These are phyloP conservation scores for Gastrophysa polygoni DNA, from an alignment of 2,888 invertebrate genomes.

Conservation along the genomic window DNA sequence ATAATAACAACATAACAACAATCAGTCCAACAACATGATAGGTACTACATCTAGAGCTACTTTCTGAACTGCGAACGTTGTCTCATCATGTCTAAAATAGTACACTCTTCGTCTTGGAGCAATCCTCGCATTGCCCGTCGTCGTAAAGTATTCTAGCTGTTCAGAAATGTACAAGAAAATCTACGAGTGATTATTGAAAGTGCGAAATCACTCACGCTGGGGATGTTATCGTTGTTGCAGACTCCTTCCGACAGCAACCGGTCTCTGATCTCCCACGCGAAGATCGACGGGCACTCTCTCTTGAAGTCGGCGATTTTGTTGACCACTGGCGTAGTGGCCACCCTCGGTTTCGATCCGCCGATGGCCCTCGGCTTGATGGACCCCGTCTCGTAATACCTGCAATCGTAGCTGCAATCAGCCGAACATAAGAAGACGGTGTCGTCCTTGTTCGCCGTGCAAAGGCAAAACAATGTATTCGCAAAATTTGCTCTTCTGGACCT, in stretches of 20 bases:
- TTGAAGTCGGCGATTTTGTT: slow-evolving; percentile 96
- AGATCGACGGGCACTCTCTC: slow-evolving; percentile 96
- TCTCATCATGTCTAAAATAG: no score
- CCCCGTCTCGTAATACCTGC: slow-evolving; percentile 97
- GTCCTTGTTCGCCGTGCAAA: no score
- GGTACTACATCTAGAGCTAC: no score
- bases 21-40: no score
- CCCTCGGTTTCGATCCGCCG: slow-evolving; percentile 95
- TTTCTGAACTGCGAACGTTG: no score
- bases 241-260: slow-evolving; percentile 91
- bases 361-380: slow-evolving; percentile 97
- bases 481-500: no score
- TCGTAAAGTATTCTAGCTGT: no score
- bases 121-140: no score
- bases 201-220: slow-evolving; percentile 80
- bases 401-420: slow-evolving; percentile 50
- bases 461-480: no score
- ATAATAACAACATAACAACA: no score
- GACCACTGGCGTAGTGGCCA: slow-evolving; percentile 92
- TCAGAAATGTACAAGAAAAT: no score
- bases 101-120: no score
- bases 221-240: slow-evolving; percentile 97
- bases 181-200: background rate
- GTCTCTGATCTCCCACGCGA: slow-evolving; percentile 98
- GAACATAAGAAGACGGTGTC: slow-evolving; percentile 31